Evolutionary conservation across 2,113 vertebrate species (phyloP).

Genomic region (Ursus arctos): DNA sequence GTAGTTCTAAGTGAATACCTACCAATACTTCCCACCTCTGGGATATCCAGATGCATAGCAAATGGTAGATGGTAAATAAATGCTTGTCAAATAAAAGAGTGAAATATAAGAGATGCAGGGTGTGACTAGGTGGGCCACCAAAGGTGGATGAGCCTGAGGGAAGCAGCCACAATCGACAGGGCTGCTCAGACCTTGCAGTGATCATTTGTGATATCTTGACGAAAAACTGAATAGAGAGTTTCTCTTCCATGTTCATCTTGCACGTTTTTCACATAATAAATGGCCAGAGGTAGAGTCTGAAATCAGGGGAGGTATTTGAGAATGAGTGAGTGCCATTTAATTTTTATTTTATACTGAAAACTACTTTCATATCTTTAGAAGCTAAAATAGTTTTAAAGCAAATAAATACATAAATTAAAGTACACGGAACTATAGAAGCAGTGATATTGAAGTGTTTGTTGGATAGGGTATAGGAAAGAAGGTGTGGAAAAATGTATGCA

Average conservation of each 20-base stretch:
- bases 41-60: neutral
- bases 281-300: neutral
- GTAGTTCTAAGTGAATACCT: neutral
- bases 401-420: neutral
- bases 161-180: rapidly evolving
- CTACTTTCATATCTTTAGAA: neutral
- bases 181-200: neutral
- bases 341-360: conserved; percentile 47
- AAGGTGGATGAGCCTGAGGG: neutral
- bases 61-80: neutral
- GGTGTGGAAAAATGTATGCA: neutral
- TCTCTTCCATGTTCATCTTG: neutral
- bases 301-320: neutral
- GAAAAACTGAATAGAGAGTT: neutral
- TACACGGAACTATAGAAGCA: neutral
- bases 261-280: neutral
- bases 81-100: neutral
- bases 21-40: neutral
- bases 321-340: neutral
- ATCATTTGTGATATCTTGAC: neutral
- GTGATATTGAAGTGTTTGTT: neutral
- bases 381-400: conserved; percentile 10
- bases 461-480: neutral
- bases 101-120: neutral
- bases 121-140: neutral